phyloP scores from a whole-genome alignment of 2,888 invertebrate genomes.

The Syritta pipiens region DNA sequence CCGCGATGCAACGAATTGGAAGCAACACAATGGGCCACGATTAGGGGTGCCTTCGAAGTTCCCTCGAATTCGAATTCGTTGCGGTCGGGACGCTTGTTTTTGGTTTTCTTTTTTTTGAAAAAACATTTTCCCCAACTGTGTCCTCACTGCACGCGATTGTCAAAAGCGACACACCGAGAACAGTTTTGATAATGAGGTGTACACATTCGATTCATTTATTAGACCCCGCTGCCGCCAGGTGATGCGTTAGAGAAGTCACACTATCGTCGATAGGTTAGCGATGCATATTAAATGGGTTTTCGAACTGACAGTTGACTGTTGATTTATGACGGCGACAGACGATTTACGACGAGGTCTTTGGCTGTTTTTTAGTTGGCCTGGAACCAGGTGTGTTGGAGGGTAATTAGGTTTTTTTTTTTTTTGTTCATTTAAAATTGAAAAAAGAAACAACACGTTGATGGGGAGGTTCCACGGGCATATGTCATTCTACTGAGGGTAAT shows the following conservation, averaged over 20 bases:
- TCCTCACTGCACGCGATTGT: slow-evolving; percentile 63
- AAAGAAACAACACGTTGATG: background rate
- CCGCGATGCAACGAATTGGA: slow-evolving; percentile 42
- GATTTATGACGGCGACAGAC: slow-evolving; percentile 61
- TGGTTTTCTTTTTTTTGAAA: slow-evolving; percentile 6
- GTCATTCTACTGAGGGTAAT: slow-evolving; percentile 32
- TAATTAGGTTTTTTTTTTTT: slow-evolving; percentile 49
- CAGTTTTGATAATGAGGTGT: slow-evolving; percentile 65
- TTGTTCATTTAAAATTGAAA: slow-evolving; percentile 26
- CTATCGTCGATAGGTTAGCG: slow-evolving; percentile 63
- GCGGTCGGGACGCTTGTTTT: slow-evolving; percentile 54
- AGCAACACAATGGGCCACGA: slow-evolving; percentile 54
- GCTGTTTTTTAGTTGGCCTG: slow-evolving; percentile 38
- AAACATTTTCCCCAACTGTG: slow-evolving; percentile 16
- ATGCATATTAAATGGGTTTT: slow-evolving; percentile 68
- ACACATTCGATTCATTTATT: slow-evolving; percentile 68
- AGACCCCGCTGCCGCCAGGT: no score
- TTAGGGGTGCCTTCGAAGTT: slow-evolving; percentile 28
- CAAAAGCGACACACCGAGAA: slow-evolving; percentile 13
- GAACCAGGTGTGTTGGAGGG: slow-evolving; percentile 50
- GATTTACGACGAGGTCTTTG: slow-evolving; percentile 58
- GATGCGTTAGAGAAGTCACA: slow-evolving; percentile 58
- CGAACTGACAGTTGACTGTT: slow-evolving; percentile 66
- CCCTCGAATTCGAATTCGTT: slow-evolving; percentile 44
- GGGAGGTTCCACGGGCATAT: slow-evolving; percentile 38